These are phyloP conservation scores for Karalla daura DNA, from an alignment of 2,797 vertebrate species.

Conservation along the genomic window DNA sequence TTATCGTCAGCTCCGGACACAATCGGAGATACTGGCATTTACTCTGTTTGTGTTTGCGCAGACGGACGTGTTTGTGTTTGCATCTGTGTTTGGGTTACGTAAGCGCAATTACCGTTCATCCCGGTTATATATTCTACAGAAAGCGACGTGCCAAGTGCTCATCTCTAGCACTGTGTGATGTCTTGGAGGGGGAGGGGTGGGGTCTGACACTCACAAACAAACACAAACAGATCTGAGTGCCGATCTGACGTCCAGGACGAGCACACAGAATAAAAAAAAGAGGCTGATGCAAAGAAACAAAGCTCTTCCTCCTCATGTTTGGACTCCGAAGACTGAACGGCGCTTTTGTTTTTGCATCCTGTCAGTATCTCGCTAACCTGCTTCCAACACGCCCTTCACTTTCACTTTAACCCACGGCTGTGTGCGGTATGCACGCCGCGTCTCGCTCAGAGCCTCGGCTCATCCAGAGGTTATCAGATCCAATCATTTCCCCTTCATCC, in stretches of 20 bases:
- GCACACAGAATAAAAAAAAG: slow-evolving; percentile 10
- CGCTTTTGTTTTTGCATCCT: slow-evolving; percentile 3
- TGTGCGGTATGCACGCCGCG: too few species aligned
- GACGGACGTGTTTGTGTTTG: slow-evolving; percentile 49
- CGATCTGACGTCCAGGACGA: slow-evolving; percentile 1
- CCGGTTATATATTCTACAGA: slow-evolving; percentile 2
- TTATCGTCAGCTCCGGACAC: slow-evolving; percentile 51
- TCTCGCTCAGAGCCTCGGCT: background rate
- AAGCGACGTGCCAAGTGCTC: slow-evolving; percentile 27
- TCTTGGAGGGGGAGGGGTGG: too few species aligned
- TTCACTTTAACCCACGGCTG: too few species aligned
- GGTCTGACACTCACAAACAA: too few species aligned
- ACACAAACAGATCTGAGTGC: slow-evolving; percentile 16
- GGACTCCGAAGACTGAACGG: background rate
- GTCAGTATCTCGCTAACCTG: slow-evolving; percentile 9
- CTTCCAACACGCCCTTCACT: slow-evolving; percentile 8
- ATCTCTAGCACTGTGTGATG: background rate
- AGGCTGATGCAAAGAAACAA: slow-evolving; percentile 11
- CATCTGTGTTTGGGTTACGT: slow-evolving; percentile 49
- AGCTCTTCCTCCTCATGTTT: slow-evolving; percentile 1
- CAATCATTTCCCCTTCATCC: background rate
- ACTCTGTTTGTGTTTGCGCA: slow-evolving; percentile 60
- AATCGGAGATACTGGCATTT: slow-evolving; percentile 65
- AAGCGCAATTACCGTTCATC: slow-evolving; percentile 49
- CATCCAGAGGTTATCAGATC: slow-evolving; percentile 20